Evolutionary conservation across 1,140 invertebrate genomes (phyloP), one percentile per base, ranked within the genome.

Genomic region (Aradophagus sp.): DNA sequence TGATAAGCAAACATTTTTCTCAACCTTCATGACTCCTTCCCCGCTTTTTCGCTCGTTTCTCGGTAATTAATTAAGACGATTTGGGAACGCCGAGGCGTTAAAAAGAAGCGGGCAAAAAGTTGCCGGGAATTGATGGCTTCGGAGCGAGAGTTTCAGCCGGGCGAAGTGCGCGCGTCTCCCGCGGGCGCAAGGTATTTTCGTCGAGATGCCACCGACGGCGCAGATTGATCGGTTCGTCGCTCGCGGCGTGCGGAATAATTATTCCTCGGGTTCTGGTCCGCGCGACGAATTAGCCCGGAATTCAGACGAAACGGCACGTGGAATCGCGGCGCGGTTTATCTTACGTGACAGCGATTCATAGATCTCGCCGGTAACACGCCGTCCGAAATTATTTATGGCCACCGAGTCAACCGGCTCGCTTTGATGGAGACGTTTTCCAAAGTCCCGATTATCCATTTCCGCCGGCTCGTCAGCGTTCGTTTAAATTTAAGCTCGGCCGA

Each of bases 231-330:
- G 76, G 67, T 68, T 69, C 71, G 73, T 74, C 77, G 63, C 61
- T 69, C 63, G 48, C 61, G 67, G 74, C 74, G 70, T 48, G 69
- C 48, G 61, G 69, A 71, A 66, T 78, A 79, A 82, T 82, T 78
- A 80, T 80, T 80, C 58, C 66, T 75, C 63, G 55, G 58, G 41
- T n/a, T 67, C 58, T 62, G 67, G 68, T 69, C 67, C 74, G 58
- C 75, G 67, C 70, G 13, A 41, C 74, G 78, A 82, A 82, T 80
- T 80, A 81, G 79, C 62, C 59, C 48, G 75, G 78, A 80, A 80
- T 80, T 74, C 58, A 65, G 74, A 68, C 61, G 56, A 27, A 65
- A 73, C 62, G 69, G 55, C 48, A 56, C 45, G 42, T 32, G 50
- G 50, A 73, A 67, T 62, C 56, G 59, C 63, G 70, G 8, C 45